Percentiles rank a stretch among this genome's conserved stretches.
Conservation (phyloP, 1,140 invertebrate species). For the Cotesia glomerata region DNA sequence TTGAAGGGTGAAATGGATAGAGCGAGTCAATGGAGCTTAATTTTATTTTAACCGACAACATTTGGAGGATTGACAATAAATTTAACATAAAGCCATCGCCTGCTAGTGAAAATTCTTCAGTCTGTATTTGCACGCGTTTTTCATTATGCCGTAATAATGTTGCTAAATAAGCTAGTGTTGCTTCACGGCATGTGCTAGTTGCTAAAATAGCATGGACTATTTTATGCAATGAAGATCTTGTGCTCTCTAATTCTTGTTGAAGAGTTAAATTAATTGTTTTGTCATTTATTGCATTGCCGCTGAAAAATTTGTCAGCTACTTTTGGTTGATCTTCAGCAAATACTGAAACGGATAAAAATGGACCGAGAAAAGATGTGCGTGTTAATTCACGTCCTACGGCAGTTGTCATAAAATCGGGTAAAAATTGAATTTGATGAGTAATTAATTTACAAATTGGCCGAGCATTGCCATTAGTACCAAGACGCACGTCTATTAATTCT, state of each 20-base stretch:
- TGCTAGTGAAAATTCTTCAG: slow-evolving; percentile 82
- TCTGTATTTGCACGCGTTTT: slow-evolving; percentile 87
- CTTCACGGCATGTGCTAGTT: slow-evolving; percentile 77
- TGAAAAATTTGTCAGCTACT: slow-evolving; percentile 74
- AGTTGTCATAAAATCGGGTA: slow-evolving; percentile 74
- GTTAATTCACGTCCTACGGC: slow-evolving; percentile 83
- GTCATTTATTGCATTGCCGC: slow-evolving; percentile 64
- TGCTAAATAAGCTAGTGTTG: slow-evolving; percentile 79
- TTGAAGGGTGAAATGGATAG: slow-evolving; percentile 86
- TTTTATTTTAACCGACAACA: slow-evolving; percentile 85
- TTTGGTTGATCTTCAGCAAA: slow-evolving; percentile 92
- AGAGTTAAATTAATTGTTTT: slow-evolving; percentile 70
- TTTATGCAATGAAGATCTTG: slow-evolving; percentile 75
- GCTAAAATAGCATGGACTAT: slow-evolving; percentile 85
- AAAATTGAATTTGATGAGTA: slow-evolving; percentile 76
- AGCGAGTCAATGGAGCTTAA: slow-evolving; percentile 82
- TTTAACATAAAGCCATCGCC: slow-evolving; percentile 96
- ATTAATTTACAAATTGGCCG: slow-evolving; percentile 83
- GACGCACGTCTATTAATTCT: slow-evolving; percentile 76
- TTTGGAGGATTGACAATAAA: slow-evolving; percentile 87
- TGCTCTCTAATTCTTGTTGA: slow-evolving; percentile 76
- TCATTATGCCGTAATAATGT: slow-evolving; percentile 80
- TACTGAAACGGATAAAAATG: slow-evolving; percentile 87
- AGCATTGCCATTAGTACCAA: slow-evolving; percentile 62
- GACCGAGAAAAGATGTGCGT: slow-evolving; percentile 83